Conservation (phyloP, 2,888 invertebrate species). For the Trachelus troglodyta region DNA sequence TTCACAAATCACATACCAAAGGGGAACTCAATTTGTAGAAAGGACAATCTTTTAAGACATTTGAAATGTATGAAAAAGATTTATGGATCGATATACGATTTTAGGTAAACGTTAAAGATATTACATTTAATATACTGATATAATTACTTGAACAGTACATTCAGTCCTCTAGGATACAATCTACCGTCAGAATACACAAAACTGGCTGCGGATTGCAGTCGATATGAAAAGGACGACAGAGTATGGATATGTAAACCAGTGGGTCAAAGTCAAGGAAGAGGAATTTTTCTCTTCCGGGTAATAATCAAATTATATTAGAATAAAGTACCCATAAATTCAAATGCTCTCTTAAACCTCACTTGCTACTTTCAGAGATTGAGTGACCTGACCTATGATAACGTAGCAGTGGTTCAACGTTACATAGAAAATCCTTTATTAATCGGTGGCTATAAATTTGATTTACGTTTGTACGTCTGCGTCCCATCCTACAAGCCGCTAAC, state of each 20-base stretch:
- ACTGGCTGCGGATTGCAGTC: conserved; percentile 82
- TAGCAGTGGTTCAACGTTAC: conserved; percentile 84
- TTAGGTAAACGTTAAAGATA: conserved; percentile 71
- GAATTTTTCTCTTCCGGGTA: conserved; percentile 86
- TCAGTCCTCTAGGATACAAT: conserved; percentile 83
- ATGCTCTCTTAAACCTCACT: conserved; percentile 4
- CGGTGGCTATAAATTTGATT: conserved; percentile 93
- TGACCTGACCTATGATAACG: conserved; percentile 81
- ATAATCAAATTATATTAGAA: conserved; percentile 18
- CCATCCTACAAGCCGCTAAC: conserved; percentile 88
- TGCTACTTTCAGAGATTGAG: conserved; percentile 75
- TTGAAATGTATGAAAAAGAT: conserved; percentile 84
- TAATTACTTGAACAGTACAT: conserved; percentile 22
- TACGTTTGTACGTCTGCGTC: conserved; percentile 89
- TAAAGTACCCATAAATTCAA: background rate
- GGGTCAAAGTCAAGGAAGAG: conserved; percentile 85
- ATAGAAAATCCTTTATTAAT: conserved; percentile 82
- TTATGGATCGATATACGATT: conserved; percentile 84
- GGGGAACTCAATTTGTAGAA: conserved; percentile 85
- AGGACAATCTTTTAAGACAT: conserved; percentile 83
- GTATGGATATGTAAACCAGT: conserved; percentile 93
- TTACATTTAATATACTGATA: background rate
- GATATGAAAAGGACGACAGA: conserved; percentile 62
- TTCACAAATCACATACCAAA: conserved; percentile 88
- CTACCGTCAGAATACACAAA: conserved; percentile 87